Conservation (phyloP, 2,113 vertebrate genomes). For the Panurus biarmicus region DNA sequence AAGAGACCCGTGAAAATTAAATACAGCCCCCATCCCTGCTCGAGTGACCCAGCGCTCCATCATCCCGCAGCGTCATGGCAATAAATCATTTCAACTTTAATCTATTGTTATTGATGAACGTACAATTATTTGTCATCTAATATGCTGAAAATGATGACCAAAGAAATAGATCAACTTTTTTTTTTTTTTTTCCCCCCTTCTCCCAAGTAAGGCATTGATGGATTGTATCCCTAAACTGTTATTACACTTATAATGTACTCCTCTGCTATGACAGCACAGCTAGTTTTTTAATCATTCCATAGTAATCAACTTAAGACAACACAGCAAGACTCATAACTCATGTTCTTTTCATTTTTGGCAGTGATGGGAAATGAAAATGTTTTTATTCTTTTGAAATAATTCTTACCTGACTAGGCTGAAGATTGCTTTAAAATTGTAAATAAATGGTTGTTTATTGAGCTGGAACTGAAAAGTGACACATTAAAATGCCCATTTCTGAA, state of each 20-base stretch:
- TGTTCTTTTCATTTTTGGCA: conserved; percentile 81
- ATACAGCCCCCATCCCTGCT: conserved; percentile 77
- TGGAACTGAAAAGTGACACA: conserved; percentile 80
- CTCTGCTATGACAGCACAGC: conserved; percentile 83
- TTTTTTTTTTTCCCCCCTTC: conserved; percentile 30
- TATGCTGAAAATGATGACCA: conserved; percentile 93
- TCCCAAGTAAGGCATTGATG: conserved; percentile 88
- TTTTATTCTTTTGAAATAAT: conserved; percentile 79
- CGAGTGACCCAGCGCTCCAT: conserved; percentile 80
- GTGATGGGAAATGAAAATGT: conserved; percentile 84
- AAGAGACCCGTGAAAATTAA: conserved; percentile 83
- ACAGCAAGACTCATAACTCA: conserved; percentile 83
- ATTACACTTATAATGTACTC: conserved; percentile 95
- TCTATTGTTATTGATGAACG: conserved; percentile 99
- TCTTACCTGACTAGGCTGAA: conserved; percentile 80
- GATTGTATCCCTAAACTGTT: conserved; percentile 99
- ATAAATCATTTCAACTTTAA: conserved; percentile 99
- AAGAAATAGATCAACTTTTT: conserved; percentile 86
- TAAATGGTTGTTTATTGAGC: conserved; percentile 79
- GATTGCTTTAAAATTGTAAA: conserved; percentile 80
- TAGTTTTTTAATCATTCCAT: conserved; percentile 81
- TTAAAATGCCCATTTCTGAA: conserved; percentile 73
- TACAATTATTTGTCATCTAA: conserved; percentile 99
- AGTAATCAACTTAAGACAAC: conserved; percentile 83
- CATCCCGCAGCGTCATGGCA: conserved; percentile 79